Base-by-base conservation (phyloP, 2,888 invertebrate genomes). In the Lypha dubia region DNA sequence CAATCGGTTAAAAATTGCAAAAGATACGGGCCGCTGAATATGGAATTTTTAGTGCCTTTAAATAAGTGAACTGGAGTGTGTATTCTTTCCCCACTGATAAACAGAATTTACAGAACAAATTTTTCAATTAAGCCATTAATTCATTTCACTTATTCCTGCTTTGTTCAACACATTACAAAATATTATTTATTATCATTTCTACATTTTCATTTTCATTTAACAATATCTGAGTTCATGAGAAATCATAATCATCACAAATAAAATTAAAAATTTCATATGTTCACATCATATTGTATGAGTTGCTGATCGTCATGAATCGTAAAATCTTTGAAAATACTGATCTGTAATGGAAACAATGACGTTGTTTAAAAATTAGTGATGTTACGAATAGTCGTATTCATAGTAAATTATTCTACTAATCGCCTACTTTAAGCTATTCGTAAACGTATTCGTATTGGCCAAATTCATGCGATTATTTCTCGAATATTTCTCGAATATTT, bases 91-190 rank as follows among this genome's bases (percentile, higher is more conserved):
- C 49, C 58, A 44, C 79, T 82, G 86, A 82, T 87, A 87, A 87
- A 88, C 89, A 88, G 41, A 5, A 41, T 46, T 53, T 56, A 53
- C n/a, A 88, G 87, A 88, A 89, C 88, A 90, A 90, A 91, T 90
- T 91, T 90, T 91, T 91, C 91, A 91, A 91, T 91, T 90, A 91
- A 91, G 90, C 90, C 89, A 90, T 91, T 91, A 90, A 91, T 90
- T 91, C 89, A 88, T 86, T 90, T 84, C 86, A 88, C 86, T 87
- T 88, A 88, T 87, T 82, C 83, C 74, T 35, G 74, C 58, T 85
- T 70, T 84, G 9, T 71, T 38, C 63, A 70, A 28, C 79, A 79
- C 53, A 60, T 75, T 79, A 51, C 44, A 58, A 53, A 28, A 67
- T 35, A 46, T 58, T 46, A 46, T 77, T 38, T 67, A 73, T 62